Evolutionary conservation across 1,140 invertebrate species (phyloP).

Genomic region (Chelonus insularis): DNA sequence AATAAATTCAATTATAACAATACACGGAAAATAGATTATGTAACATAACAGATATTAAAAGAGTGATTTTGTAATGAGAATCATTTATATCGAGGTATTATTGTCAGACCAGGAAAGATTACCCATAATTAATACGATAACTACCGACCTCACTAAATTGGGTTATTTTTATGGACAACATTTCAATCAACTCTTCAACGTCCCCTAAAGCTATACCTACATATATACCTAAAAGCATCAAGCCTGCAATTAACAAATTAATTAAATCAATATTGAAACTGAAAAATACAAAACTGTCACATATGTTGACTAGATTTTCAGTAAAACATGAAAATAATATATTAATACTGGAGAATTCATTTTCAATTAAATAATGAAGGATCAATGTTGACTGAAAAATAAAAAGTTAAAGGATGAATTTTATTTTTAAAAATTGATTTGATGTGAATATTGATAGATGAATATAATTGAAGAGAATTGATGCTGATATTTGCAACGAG

Average conservation of each 20-base stretch:
- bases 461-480: too few species aligned
- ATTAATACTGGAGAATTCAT: too few species aligned
- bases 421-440: too few species aligned
- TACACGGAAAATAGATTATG: not conserved
- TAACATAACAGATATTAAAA: not conserved
- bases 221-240: slow-evolving; percentile 49
- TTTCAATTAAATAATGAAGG: too few species aligned
- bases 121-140: slow-evolving; percentile 56
- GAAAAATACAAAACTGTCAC: too few species aligned
- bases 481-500: not conserved
- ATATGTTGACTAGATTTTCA: too few species aligned
- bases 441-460: too few species aligned
- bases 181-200: slow-evolving; percentile 58
- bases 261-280: slow-evolving; percentile 55
- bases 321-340: too few species aligned
- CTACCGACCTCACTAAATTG: slow-evolving; percentile 50
- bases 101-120: slow-evolving; percentile 38
- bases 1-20: not conserved
- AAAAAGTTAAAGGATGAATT: too few species aligned
- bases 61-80: not conserved
- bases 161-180: slow-evolving; percentile 57
- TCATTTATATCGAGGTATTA: slow-evolving; percentile 7
- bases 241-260: slow-evolving; percentile 57
- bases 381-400: too few species aligned
- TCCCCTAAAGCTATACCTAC: slow-evolving; percentile 48